These are phyloP conservation scores for Caerostris extrusa DNA, from an alignment of 1,140 invertebrate genomes.

Conservation along the genomic window DNA sequence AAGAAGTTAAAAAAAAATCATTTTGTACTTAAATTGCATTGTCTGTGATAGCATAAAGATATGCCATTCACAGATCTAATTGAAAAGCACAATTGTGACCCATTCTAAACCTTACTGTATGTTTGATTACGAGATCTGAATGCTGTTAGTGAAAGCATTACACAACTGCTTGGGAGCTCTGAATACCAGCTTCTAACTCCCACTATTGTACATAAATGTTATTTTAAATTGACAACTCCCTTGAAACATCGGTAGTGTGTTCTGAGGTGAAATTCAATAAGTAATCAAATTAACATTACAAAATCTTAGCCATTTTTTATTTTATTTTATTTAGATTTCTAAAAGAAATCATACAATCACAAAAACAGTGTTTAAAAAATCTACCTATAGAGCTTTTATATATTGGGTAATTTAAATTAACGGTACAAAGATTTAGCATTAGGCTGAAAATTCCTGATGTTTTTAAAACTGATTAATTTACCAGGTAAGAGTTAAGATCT, in stretches of 20 bases:
- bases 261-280: constrained; percentile 37
- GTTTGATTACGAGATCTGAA: constrained; percentile 71
- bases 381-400: constrained; percentile 62
- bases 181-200: constrained; percentile 44
- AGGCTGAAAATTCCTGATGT: constrained; percentile 44
- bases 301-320: constrained; percentile 52
- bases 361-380: constrained; percentile 32
- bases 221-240: constrained; percentile 59
- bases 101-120: constrained; percentile 60
- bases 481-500: constrained; percentile 65
- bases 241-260: constrained; percentile 38
- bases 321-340: constrained; percentile 45
- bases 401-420: constrained; percentile 67
- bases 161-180: constrained; percentile 41
- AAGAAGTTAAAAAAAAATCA: constrained; percentile 52
- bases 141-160: constrained; percentile 57
- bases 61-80: constrained; percentile 74
- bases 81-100: constrained; percentile 70
- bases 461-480: constrained; percentile 62
- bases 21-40: constrained; percentile 77
- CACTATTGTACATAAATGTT: constrained; percentile 71
- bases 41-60: constrained; percentile 75
- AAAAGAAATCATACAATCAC: constrained; percentile 49
- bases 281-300: constrained; percentile 10
- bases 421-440: constrained; percentile 46